Base-by-base conservation (phyloP, 2,113 vertebrate genomes). In the Meleagris gallopavo region DNA sequence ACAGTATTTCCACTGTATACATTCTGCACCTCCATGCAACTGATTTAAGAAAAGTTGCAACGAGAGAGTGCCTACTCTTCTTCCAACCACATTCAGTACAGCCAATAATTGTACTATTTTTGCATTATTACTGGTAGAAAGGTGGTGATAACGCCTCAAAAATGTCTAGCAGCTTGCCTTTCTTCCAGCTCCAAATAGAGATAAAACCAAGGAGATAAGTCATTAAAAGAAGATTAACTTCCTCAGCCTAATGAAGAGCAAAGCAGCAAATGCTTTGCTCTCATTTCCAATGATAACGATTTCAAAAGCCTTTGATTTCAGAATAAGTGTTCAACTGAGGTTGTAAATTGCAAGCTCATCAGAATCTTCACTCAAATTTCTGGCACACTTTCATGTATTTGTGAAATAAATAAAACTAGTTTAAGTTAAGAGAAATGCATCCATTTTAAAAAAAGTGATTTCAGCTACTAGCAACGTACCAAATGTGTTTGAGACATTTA, bases 211-310 rank as follows among this genome's bases (percentile, higher is more conserved):
- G 65, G 52, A 84, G 13, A 18, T 54, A 71, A 84, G 34, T 82
- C 86, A 83, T 86, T 94, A 69, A 83, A 90, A 93, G 65, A 38
- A 87, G 45, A 88, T 91, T 52, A 94, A 16, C 61, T 84, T 62
- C 57, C 78, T 84, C 43, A 58, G 52, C 8, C 52, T 91, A 69
- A 74, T 19, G 61, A 80, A 84, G 50, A 78, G 25, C 52, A 82
- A 86, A 81, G 46, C 36, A 75, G 61, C 17, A 84, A 89, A 66
- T n/a, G 11, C 65, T 81, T 91, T 7, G 1, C 15, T 65, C 58
- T 89, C 54, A 61, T 22, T 89, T 72, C 66, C 52, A 40, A 52
- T 25, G 24, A 67, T 43, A 79, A 87, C 11, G 9, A 64, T 91
- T 92, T 86, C 67, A 46, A 72, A 78, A 83, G 48, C 4, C 70